Evolutionary conservation across 2,113 vertebrate genomes (phyloP).

Genomic region (Myxocyprinus asiaticus): DNA sequence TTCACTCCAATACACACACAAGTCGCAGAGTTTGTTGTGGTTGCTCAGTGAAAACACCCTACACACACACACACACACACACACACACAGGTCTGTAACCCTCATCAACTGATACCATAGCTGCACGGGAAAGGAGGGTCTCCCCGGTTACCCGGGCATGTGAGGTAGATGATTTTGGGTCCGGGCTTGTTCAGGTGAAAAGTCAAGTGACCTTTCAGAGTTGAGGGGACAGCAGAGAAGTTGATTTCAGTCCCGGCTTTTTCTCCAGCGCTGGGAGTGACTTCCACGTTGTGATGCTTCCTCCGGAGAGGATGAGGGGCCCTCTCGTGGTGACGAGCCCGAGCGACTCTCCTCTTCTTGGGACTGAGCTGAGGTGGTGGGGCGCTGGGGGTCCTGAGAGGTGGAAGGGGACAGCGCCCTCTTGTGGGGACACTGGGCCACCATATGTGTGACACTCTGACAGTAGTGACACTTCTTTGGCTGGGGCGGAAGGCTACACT

Average conservation of each 20-base stretch:
- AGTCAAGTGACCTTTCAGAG: constrained; percentile 40
- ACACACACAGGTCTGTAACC: constrained; percentile 50
- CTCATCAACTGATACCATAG: constrained; percentile 63
- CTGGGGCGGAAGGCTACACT: constrained; percentile 96
- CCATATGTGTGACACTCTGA: constrained; percentile 96
- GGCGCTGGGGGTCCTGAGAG: constrained; percentile 87
- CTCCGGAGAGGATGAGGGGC: constrained; percentile 83
- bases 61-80: too few species aligned
- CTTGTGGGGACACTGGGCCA: constrained; percentile 91
- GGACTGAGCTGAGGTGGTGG: constrained; percentile 75
- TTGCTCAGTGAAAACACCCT: neutral
- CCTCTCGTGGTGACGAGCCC: constrained; percentile 82
- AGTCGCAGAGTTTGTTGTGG: constrained; percentile 48
- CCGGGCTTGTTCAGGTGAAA: constrained; percentile 69
- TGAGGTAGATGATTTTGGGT: constrained; percentile 76
- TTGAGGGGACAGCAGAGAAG: constrained; percentile 48
- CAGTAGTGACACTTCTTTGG: constrained; percentile 99
- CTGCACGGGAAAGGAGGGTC: constrained; percentile 49
- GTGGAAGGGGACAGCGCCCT: constrained; percentile 72
- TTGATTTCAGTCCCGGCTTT: constrained; percentile 76
- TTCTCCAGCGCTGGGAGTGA: constrained; percentile 91
- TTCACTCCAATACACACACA: constrained; percentile 28
- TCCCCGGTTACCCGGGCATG: constrained; percentile 61
- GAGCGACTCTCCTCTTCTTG: constrained; percentile 74
- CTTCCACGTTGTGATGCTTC: constrained; percentile 85